Evolutionary conservation across 1,140 invertebrate species (phyloP), one percentile per base, ranked within the genome.

Genomic region (Diorhabda carinulata): DNA sequence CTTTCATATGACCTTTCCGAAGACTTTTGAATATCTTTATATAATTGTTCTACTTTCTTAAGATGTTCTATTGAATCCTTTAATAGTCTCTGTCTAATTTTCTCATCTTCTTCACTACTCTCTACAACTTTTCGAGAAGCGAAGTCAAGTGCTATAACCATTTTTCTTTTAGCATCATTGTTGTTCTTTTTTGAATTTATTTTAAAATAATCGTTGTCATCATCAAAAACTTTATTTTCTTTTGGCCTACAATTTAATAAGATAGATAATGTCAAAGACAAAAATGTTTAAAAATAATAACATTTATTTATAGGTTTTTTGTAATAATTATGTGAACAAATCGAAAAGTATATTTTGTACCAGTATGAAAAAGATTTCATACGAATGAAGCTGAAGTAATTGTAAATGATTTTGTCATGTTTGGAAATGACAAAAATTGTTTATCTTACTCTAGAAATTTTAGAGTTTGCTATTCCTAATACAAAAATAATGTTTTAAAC

Each of bases 121-220:
- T 78, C 73, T 60, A 79, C 69, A 45, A 88, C 82, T 71, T 80
- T 78, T 70, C 84, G 80, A 81, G 90, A 93, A 8, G 89, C 92
- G 83, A 98, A 92, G 83, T 98, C 95, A 57, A 98, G 85, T 3
- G 89, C 92, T 52, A 92, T 68, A 2, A 76, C 67, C 73, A 78
- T 78, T 65, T 72, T 76, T 59, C 90, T 87, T 73, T 90, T 87
- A 67, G 89, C 83, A 58, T 92, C 82, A 67, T 87, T 85, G 52
- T 89, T 86, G 73, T 89, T 85, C 77, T 96, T 90, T 8, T 90
- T 89, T 70, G 90, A 91, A 79, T 89, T 90, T 4, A 90, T 83
- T 71, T 89, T 88, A 83, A 94, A 98, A 81, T 98, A 98, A 82
- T 98, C 97, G 71, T 89, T 89, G 79, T 98, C 93, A 81, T 98